These are phyloP conservation scores for Iphiclides podalirius DNA, from an alignment of 2,888 invertebrate species.

Conservation along the genomic window DNA sequence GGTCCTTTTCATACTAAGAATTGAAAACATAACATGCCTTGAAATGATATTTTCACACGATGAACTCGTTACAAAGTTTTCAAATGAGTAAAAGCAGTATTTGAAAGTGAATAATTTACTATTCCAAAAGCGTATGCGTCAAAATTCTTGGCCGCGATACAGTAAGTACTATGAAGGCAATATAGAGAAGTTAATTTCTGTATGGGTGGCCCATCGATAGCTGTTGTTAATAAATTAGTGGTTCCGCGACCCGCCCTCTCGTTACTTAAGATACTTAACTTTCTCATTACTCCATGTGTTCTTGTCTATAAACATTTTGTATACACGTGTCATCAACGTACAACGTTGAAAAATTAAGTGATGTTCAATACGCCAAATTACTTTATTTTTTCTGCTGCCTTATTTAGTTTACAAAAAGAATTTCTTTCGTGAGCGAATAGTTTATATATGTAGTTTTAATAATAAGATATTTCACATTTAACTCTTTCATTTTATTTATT, in stretches of 20 bases:
- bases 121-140: too few relatives aligned
- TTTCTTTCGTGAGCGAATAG: too few relatives aligned
- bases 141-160: slow-evolving; percentile 34
- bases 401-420: too few relatives aligned
- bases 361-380: neutral
- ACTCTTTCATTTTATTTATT: too few relatives aligned
- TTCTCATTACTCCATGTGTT: slow-evolving; percentile 50
- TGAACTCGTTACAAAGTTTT: too few relatives aligned
- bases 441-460: too few relatives aligned
- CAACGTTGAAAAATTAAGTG: neutral
- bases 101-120: too few relatives aligned
- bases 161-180: slow-evolving; percentile 61
- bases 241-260: slow-evolving; percentile 51
- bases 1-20: too few relatives aligned
- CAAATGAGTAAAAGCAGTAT: too few relatives aligned
- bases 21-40: too few relatives aligned
- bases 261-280: slow-evolving; percentile 50
- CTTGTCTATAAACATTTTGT: slow-evolving; percentile 37
- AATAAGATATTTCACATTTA: too few relatives aligned
- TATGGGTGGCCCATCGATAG: slow-evolving; percentile 62
- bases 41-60: too few relatives aligned
- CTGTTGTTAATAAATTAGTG: slow-evolving; percentile 76
- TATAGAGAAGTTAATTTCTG: slow-evolving; percentile 74
- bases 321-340: slow-evolving; percentile 3
- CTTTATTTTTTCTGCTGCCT: neutral